A percentile compares a stretch with the other conserved stretches of the same genome.
Conservation (phyloP, 2,797 vertebrate genomes). For the Ctenosaura bakeri region DNA sequence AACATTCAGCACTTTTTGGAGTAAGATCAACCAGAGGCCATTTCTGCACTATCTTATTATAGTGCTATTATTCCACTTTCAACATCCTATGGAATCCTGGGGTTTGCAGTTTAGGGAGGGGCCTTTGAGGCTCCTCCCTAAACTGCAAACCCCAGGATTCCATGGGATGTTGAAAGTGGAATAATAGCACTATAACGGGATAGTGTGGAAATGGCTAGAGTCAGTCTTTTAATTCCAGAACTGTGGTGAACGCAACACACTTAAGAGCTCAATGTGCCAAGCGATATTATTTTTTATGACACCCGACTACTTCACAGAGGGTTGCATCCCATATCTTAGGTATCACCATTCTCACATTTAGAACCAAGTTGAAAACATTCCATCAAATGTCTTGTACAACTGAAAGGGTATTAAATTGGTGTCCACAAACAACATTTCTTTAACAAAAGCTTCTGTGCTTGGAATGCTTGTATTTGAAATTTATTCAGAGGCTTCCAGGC, state of each 20-base stretch:
- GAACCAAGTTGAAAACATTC: slow-evolving; percentile 33
- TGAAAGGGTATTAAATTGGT: neutral
- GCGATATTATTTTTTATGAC: slow-evolving; percentile 47
- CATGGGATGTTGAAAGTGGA: no score
- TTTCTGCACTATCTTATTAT: no score
- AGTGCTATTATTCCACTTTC: no score
- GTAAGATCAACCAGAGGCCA: neutral
- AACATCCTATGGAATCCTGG: no score
- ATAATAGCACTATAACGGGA: no score
- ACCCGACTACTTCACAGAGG: neutral
- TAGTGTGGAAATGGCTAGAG: no score
- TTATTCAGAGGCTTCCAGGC: slow-evolving; percentile 23
- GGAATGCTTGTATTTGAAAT: neutral
- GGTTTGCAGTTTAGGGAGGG: no score
- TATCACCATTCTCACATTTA: neutral
- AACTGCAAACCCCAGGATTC: no score
- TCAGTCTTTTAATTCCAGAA: neutral
- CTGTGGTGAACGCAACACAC: neutral
- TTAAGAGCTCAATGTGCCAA: slow-evolving; percentile 6
- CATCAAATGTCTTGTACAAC: neutral
- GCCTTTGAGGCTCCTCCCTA: no score
- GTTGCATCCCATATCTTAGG: slow-evolving; percentile 15
- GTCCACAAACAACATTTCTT: neutral
- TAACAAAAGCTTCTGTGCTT: slow-evolving; percentile 19
- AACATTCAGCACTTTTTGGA: no score